These are phyloP conservation scores for Stigmatopora argus DNA, from an alignment of 2,113 vertebrate species.

Conservation along the genomic window DNA sequence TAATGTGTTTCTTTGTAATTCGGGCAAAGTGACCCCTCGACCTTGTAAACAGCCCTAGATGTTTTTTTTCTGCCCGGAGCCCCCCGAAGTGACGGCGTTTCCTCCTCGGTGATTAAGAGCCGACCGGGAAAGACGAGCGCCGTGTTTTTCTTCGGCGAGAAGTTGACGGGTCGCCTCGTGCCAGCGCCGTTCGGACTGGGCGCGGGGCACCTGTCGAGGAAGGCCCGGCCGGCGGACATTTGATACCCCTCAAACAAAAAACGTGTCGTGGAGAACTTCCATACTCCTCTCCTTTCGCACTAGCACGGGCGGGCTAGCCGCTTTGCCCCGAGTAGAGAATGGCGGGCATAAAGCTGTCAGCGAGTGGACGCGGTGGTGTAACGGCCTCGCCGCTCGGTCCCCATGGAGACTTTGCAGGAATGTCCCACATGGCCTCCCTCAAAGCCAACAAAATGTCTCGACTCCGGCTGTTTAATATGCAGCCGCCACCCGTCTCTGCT, in stretches of 20 bases:
- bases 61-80: conserved; percentile 28
- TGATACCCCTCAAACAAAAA: conserved; percentile 24
- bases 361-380: conserved; percentile 50
- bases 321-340: conserved; percentile 57
- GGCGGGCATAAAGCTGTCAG: conserved; percentile 66
- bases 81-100: conserved; percentile 19
- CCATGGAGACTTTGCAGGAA: conserved; percentile 57
- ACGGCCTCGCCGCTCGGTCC: conserved; percentile 50
- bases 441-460: conserved; percentile 50
- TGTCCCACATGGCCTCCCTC: conserved; percentile 29
- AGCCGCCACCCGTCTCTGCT: conserved; percentile 43
- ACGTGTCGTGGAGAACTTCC: neutral
- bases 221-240: conserved; percentile 10
- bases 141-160: conserved; percentile 20
- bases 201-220: conserved; percentile 49
- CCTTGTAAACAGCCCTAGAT: conserved; percentile 33
- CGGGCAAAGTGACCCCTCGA: conserved; percentile 36
- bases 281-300: neutral
- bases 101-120: conserved; percentile 29
- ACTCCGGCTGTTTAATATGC: conserved; percentile 60
- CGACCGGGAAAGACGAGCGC: conserved; percentile 31
- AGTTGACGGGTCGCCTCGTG: conserved; percentile 41
- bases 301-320: conserved; percentile 33
- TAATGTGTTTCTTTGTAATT: conserved; percentile 19
- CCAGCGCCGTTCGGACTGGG: conserved; percentile 35